These are phyloP conservation scores for Sebastes paucispinis DNA, from an alignment of 2,797 vertebrate genomes.

Conservation along the genomic window DNA sequence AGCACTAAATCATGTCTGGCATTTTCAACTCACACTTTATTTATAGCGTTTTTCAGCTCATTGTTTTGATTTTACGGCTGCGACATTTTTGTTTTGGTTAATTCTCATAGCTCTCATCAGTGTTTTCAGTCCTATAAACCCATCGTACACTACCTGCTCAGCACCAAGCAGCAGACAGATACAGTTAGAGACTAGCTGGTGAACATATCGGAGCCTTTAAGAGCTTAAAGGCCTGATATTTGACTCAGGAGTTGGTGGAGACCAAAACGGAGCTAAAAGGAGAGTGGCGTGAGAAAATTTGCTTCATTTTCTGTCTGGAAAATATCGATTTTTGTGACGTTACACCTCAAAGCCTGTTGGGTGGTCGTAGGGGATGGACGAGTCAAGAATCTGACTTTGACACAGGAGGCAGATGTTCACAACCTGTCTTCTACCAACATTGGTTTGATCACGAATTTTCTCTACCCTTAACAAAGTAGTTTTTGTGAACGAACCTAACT, in stretches of 20 bases:
- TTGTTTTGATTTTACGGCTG: neutral
- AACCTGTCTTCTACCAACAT: too few relatives aligned
- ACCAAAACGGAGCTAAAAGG: neutral
- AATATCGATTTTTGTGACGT: neutral
- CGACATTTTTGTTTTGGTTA: neutral
- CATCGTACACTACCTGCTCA: rapidly evolving
- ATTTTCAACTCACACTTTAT: neutral
- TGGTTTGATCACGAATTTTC: too few relatives aligned
- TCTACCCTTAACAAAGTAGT: too few relatives aligned
- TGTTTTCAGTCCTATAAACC: too few relatives aligned
- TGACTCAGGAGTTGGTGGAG: neutral
- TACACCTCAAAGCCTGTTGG: neutral
- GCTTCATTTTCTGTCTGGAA: neutral
- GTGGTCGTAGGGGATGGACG: rapidly evolving
- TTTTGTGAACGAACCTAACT: too few relatives aligned
- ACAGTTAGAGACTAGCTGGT: too few relatives aligned
- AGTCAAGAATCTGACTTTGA: too few relatives aligned
- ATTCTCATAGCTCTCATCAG: neutral
- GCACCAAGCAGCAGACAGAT: too few relatives aligned
- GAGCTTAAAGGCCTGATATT: neutral
- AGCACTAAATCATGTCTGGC: neutral
- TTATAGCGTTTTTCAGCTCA: neutral
- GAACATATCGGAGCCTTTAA: too few relatives aligned
- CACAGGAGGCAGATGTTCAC: too few relatives aligned
- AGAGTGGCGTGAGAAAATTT: neutral